These are phyloP conservation scores for Hypomesus transpacificus DNA, from an alignment of 2,113 vertebrate species.

Conservation along the genomic window DNA sequence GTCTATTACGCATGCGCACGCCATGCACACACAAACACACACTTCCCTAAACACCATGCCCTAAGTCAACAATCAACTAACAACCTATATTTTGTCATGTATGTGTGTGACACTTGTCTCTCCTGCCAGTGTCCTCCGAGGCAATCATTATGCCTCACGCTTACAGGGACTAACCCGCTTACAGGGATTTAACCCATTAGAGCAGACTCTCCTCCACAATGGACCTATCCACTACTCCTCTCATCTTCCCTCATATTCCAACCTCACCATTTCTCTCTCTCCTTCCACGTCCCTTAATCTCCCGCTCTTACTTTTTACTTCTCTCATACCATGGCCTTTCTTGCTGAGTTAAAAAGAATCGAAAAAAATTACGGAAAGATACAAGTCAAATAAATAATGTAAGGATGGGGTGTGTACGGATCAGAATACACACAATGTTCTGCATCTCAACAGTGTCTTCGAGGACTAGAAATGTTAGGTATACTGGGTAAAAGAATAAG, in stretches of 20 bases:
- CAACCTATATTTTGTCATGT: not conserved
- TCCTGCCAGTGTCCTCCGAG: conserved; percentile 27
- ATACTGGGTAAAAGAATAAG: too few species aligned
- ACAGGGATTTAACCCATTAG: conserved; percentile 33
- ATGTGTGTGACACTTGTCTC: conserved; percentile 4
- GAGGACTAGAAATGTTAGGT: too few species aligned
- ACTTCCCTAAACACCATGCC: not conserved
- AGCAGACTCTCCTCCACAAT: not conserved
- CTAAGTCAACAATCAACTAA: not conserved
- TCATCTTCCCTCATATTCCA: not conserved
- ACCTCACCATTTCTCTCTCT: not conserved
- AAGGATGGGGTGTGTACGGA: not conserved
- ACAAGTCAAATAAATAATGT: conserved; percentile 11
- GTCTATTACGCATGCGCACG: conserved; percentile 5
- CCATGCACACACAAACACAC: conserved; percentile 8
- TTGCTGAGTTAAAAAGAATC: conserved; percentile 28
- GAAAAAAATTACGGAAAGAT: not conserved
- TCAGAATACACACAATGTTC: too few species aligned
- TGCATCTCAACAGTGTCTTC: not conserved
- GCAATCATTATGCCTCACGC: conserved; percentile 34
- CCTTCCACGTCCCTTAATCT: not conserved
- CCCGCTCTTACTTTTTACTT: not conserved
- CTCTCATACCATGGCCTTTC: not conserved
- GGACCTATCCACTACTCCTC: too few species aligned
- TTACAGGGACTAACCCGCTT: not conserved